Conservation (phyloP, 2,797 vertebrate species). For the Meriones psammophilus region DNA sequence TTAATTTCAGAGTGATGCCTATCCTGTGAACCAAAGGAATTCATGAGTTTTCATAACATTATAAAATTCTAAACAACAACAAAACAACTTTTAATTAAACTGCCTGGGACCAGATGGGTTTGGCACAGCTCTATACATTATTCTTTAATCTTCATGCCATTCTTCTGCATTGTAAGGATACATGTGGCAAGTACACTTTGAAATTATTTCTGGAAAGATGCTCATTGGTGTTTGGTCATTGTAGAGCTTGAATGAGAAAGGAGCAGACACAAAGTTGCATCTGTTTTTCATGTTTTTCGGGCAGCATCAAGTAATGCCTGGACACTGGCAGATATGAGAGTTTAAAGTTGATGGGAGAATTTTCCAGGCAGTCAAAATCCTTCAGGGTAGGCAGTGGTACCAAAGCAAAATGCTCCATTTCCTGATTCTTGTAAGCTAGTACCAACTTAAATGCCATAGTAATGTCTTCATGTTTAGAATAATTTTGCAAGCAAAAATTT, state of each 20-base stretch:
- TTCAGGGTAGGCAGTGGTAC: not conserved
- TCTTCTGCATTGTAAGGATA: not conserved
- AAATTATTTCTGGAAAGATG: not conserved
- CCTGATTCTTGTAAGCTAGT: not conserved
- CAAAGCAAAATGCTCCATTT: not conserved
- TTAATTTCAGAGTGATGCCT: not conserved
- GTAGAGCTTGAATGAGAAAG: not conserved
- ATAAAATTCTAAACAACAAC: not conserved
- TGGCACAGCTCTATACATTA: not conserved
- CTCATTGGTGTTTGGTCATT: not conserved
- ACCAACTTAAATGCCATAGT: not conserved
- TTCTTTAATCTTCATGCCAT: not conserved
- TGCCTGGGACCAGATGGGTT: not conserved
- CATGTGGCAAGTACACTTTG: not conserved
- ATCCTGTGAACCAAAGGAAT: not conserved
- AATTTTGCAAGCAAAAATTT: not conserved
- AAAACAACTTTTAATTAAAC: not conserved
- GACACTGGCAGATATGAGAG: not conserved
- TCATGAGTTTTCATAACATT: not conserved
- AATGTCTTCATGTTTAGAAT: not conserved
- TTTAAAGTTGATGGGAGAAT: not conserved
- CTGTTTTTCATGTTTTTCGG: not conserved
- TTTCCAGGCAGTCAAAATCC: not conserved
- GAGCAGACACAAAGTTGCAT: not conserved
- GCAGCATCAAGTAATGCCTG: accelerated